Evolutionary conservation across 2,113 vertebrate genomes (phyloP).

Genomic region (Microcebus lehilahytsara): DNA sequence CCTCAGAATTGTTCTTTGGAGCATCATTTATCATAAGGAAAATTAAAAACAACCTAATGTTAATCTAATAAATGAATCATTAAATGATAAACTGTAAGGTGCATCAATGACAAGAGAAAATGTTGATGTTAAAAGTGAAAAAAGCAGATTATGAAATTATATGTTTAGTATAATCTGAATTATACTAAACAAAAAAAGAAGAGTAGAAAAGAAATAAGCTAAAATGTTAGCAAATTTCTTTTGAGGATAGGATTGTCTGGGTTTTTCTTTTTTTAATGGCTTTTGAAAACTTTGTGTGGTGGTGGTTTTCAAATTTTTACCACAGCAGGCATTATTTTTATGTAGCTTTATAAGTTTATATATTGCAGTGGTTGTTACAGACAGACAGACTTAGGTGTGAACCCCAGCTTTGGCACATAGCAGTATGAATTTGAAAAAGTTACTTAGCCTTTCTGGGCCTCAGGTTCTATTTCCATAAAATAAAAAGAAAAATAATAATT

Average conservation of each 20-base stretch:
- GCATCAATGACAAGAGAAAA: neutral
- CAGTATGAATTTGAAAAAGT: neutral
- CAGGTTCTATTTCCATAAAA: neutral
- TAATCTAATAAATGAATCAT: neutral
- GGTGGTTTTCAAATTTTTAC: neutral
- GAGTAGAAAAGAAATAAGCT: neutral
- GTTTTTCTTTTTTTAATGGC: neutral
- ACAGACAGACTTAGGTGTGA: neutral
- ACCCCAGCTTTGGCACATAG: neutral
- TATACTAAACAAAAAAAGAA: neutral
- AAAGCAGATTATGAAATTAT: conserved; percentile 5
- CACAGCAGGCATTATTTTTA: neutral
- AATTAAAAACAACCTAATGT: neutral
- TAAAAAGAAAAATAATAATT: neutral
- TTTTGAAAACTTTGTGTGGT: neutral
- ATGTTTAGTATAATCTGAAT: neutral
- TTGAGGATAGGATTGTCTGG: neutral
- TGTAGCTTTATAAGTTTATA: neutral
- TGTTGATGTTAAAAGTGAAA: neutral
- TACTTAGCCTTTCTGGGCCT: neutral
- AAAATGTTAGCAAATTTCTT: neutral
- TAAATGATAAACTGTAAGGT: neutral
- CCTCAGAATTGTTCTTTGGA: neutral
- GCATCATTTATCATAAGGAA: neutral
- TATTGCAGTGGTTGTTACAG: neutral